Percentiles rank a stretch among this genome's conserved stretches.
These are phyloP conservation scores for Lindbergichthys nudifrons DNA, from an alignment of 2,797 vertebrate genomes.

Conservation along the genomic window DNA sequence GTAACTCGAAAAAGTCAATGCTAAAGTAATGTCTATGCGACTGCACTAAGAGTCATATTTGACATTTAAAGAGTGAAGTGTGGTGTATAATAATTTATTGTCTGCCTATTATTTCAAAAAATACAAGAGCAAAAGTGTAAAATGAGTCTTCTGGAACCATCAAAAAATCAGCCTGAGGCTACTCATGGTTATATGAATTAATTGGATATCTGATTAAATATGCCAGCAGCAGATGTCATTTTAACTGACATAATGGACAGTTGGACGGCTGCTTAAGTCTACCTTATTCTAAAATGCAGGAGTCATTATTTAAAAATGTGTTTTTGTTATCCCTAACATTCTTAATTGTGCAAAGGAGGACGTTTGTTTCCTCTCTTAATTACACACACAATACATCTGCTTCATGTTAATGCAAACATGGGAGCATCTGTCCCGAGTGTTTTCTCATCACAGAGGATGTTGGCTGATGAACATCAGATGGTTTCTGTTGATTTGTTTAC, in stretches of 20 bases:
- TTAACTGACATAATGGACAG: neutral
- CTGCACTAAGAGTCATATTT: neutral
- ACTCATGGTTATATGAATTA: neutral
- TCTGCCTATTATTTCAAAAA: neutral
- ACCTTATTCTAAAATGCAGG: neutral
- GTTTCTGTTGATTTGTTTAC: neutral
- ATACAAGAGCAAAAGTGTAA: neutral
- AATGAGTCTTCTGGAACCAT: neutral
- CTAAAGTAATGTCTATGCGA: neutral
- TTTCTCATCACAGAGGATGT: slow-evolving; percentile 21
- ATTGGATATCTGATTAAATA: neutral
- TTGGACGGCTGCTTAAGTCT: slow-evolving; percentile 1
- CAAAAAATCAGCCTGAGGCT: too few relatives aligned
- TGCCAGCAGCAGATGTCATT: neutral
- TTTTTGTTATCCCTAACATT: neutral
- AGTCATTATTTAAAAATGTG: too few relatives aligned
- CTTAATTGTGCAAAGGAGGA: neutral
- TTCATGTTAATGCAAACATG: neutral
- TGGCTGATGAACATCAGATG: slow-evolving; percentile 30
- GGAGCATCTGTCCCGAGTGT: slow-evolving; percentile 23
- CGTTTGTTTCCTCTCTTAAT: slow-evolving; percentile 3
- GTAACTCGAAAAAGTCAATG: neutral
- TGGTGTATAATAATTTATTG: neutral
- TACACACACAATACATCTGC: neutral
- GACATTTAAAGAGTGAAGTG: neutral